Conservation (phyloP, 2,113 vertebrate species). For the Leucopsar rothschildi region DNA sequence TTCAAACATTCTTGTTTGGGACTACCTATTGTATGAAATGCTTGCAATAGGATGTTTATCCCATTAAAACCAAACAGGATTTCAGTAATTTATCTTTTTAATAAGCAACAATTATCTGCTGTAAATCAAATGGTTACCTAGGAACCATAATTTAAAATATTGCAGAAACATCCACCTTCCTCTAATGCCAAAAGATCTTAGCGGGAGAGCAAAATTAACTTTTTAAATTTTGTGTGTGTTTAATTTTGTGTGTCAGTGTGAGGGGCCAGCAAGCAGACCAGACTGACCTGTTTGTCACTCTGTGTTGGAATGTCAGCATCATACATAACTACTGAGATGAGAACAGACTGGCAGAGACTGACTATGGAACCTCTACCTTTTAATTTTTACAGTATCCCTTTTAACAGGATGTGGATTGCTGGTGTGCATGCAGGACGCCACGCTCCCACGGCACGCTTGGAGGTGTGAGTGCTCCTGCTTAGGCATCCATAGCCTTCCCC, state of each 20-base stretch:
- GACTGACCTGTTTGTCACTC: background rate
- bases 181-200: constrained; percentile 12
- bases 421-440: rapidly evolving
- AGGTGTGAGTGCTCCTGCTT: background rate
- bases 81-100: constrained; percentile 46
- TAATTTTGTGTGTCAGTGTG: background rate
- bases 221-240: too few species aligned
- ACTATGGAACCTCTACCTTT: background rate
- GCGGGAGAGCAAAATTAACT: background rate
- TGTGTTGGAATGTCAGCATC: background rate
- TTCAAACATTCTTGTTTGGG: background rate
- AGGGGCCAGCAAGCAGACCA: background rate
- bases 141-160: constrained; percentile 11
- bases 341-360: background rate
- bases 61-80: constrained; percentile 54
- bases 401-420: background rate
- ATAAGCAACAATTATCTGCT: constrained; percentile 50
- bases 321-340: background rate
- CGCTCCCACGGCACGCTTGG: rapidly evolving
- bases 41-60: constrained; percentile 53
- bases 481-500: background rate
- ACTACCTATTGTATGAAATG: constrained; percentile 33
- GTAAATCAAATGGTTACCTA: constrained; percentile 43
- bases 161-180: background rate
- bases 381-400: background rate